Conservation (phyloP, 2,888 invertebrate species). For the Congeria kusceri region DNA sequence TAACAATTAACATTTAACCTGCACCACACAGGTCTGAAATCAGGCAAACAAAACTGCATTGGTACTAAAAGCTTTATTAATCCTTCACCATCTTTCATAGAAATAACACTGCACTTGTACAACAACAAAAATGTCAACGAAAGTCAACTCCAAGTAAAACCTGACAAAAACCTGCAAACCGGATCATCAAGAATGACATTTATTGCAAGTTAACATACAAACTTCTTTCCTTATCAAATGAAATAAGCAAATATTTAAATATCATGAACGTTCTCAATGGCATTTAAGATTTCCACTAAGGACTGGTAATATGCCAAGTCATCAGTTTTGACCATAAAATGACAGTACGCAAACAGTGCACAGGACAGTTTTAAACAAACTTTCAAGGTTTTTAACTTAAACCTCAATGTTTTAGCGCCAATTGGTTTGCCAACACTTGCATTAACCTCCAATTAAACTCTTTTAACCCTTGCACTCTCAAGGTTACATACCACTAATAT, state of each 20-base stretch:
- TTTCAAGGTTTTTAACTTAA: not conserved
- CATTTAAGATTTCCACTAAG: slow-evolving; percentile 46
- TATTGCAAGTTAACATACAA: slow-evolving; percentile 44
- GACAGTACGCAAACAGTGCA: slow-evolving; percentile 21
- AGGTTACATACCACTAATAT: no score
- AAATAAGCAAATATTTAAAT: slow-evolving; percentile 64
- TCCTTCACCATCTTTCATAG: not conserved
- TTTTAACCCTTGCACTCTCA: not conserved
- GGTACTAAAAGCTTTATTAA: not conserved
- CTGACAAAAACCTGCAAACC: slow-evolving; percentile 41
- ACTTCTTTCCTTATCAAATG: slow-evolving; percentile 59
- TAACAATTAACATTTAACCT: no score
- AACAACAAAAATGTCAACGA: slow-evolving; percentile 15
- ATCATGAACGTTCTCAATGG: slow-evolving; percentile 33
- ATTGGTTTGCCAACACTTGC: not conserved
- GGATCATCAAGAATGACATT: slow-evolving; percentile 52
- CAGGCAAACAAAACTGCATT: no score
- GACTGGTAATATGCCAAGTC: slow-evolving; percentile 46
- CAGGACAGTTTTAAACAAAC: not conserved
- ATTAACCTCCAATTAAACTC: slow-evolving; percentile 4
- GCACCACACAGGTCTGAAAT: no score
- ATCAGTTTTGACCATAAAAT: slow-evolving; percentile 43
- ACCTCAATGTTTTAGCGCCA: not conserved
- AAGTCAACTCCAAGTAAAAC: slow-evolving; percentile 25
- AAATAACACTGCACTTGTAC: not conserved